A percentile compares a stretch with the other conserved stretches of the same genome.
Conservation (phyloP, 2,113 vertebrate species). For the Nothobranchius furzeri region DNA sequence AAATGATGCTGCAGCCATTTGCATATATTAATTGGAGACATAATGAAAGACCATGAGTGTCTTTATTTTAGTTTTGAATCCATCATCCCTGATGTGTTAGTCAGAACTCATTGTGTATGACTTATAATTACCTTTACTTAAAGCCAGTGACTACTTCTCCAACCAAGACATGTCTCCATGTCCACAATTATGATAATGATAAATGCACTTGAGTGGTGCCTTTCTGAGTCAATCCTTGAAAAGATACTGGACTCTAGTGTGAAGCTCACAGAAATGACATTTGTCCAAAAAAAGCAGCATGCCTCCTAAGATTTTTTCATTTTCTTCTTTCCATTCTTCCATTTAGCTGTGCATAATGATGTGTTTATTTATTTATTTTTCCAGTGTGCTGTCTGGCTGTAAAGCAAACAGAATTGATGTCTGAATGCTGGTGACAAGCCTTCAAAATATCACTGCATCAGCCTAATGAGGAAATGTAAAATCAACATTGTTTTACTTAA, state of each 20-base stretch:
- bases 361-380: conserved; percentile 55
- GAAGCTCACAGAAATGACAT: too few species aligned
- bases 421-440: too few species aligned
- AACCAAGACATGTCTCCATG: conserved; percentile 83
- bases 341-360: conserved; percentile 58
- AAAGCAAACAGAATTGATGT: too few species aligned
- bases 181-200: background rate
- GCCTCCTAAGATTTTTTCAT: too few species aligned
- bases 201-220: too few species aligned
- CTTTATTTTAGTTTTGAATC: conserved; percentile 84
- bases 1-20: conserved; percentile 84
- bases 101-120: conserved; percentile 83
- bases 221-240: too few species aligned
- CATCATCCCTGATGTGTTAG: conserved; percentile 61
- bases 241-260: too few species aligned
- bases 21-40: conserved; percentile 92
- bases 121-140: conserved; percentile 91
- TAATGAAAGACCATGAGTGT: conserved; percentile 43
- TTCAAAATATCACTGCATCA: too few species aligned
- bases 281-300: too few species aligned
- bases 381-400: too few species aligned
- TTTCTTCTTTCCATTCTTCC: conserved; percentile 21
- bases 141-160: conserved; percentile 72
- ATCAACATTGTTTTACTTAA: too few species aligned
- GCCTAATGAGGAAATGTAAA: too few species aligned